phyloP scores from a whole-genome alignment of 2,797 vertebrate species.

The Sebastes taczanowskii region DNA sequence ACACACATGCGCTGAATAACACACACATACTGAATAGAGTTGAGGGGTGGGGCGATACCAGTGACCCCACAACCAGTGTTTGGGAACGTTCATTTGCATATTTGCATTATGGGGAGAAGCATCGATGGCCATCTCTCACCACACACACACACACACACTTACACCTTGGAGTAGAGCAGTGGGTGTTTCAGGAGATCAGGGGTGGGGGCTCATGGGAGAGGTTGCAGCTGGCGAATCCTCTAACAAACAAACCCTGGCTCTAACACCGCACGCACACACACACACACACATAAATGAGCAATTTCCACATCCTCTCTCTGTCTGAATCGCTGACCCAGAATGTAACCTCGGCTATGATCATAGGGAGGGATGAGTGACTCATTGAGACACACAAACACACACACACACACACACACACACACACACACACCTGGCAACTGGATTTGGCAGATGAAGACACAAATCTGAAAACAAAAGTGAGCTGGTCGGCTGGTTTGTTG shows the following conservation, averaged over 20 bases:
- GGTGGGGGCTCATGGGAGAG: constrained; percentile 67
- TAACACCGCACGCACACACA: background rate
- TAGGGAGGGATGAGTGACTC: constrained; percentile 72
- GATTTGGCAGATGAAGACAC: constrained; percentile 62
- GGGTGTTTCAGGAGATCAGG: constrained; percentile 56
- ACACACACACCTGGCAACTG: constrained; percentile 59
- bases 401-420: constrained; percentile 20
- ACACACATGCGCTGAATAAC: background rate
- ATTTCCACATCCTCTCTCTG: constrained; percentile 80
- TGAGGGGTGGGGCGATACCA: constrained; percentile 57
- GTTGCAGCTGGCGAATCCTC: constrained; percentile 74
- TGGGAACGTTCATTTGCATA: constrained; percentile 71
- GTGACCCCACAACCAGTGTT: constrained; percentile 55
- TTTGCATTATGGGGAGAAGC: constrained; percentile 59
- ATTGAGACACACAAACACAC: constrained; percentile 62
- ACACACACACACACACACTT: constrained; percentile 19
- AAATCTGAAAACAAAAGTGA: constrained; percentile 55
- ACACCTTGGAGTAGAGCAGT: constrained; percentile 39
- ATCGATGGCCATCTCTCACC: constrained; percentile 40
- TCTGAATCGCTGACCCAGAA: constrained; percentile 77
- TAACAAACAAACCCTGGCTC: constrained; percentile 72
- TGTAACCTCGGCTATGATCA: constrained; percentile 78
- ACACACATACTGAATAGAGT: constrained; percentile 58
- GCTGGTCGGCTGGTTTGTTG: constrained; percentile 38
- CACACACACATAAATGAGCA: constrained; percentile 62